Conservation (phyloP, 2,888 invertebrate genomes). For the Hetaerina titia region DNA sequence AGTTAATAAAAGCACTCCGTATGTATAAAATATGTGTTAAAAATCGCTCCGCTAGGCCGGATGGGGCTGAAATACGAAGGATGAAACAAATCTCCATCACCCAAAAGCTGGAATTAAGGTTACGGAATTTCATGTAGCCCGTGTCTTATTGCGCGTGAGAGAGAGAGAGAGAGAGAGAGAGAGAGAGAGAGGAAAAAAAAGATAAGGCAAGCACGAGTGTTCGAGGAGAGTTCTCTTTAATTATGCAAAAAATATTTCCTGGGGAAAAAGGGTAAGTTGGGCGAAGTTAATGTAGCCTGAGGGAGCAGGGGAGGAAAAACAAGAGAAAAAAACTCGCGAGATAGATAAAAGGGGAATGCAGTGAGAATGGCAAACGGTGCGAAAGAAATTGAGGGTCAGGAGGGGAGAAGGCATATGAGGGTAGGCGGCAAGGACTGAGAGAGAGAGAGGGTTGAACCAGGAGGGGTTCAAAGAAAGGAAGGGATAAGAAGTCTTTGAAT, state of each 20-base stretch:
- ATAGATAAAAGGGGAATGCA: neutral
- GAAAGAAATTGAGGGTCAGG: slow-evolving; percentile 25
- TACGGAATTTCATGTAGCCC: neutral
- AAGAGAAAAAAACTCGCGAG: neutral
- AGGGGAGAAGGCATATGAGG: neutral
- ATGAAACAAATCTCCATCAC: neutral
- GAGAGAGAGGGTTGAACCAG: neutral
- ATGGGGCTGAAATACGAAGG: neutral
- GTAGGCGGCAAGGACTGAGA: too few relatives aligned
- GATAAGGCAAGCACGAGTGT: neutral
- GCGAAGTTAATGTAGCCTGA: slow-evolving; percentile 53
- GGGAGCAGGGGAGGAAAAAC: neutral
- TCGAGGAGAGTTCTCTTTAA: slow-evolving; percentile 26
- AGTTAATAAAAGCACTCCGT: neutral
- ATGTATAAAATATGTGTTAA: neutral
- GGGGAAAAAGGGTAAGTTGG: neutral
- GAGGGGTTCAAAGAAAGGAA: neutral
- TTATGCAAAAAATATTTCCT: neutral
- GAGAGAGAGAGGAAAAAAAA: neutral
- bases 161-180: neutral
- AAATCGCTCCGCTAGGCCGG: neutral
- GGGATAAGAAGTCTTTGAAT: neutral
- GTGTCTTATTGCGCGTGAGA: neutral
- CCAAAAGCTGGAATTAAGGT: neutral
- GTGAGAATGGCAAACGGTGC: neutral